These are phyloP conservation scores for Anguilla marmorata DNA, from an alignment of 2,797 vertebrate genomes.

Conservation along the genomic window DNA sequence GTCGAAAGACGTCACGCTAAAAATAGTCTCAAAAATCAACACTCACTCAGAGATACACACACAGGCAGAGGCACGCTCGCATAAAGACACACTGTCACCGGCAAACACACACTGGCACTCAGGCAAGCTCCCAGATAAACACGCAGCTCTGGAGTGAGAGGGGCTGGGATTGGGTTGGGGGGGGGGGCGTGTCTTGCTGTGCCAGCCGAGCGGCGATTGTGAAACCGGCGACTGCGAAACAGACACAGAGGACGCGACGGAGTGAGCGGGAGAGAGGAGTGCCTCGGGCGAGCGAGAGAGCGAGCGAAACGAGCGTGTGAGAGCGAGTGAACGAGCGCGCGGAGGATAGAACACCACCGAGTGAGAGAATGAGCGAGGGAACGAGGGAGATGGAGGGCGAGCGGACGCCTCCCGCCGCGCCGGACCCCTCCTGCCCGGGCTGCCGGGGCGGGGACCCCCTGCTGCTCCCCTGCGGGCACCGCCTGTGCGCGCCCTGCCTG, in stretches of 20 bases:
- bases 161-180: not conserved
- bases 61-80: not conserved
- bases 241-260: not conserved
- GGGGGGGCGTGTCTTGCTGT: not conserved
- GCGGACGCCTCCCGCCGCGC: conserved; percentile 19
- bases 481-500: conserved; percentile 74
- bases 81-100: not conserved
- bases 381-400: conserved; percentile 11
- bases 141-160: not conserved
- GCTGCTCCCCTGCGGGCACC: conserved; percentile 79
- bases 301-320: not conserved
- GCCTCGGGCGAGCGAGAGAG: not conserved
- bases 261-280: not conserved
- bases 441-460: conserved; percentile 60
- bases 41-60: not conserved
- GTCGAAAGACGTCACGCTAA: conserved; percentile 4
- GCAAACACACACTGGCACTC: not conserved
- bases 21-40: not conserved
- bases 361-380: not conserved
- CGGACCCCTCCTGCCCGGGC: conserved; percentile 6
- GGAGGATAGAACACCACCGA: not conserved
- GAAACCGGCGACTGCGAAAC: not conserved
- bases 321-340: not conserved
- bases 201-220: not conserved
- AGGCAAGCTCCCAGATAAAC: too few relatives aligned